These are phyloP conservation scores for Paedocypris sp. DNA, from an alignment of 2,113 vertebrate genomes.

Conservation along the genomic window DNA sequence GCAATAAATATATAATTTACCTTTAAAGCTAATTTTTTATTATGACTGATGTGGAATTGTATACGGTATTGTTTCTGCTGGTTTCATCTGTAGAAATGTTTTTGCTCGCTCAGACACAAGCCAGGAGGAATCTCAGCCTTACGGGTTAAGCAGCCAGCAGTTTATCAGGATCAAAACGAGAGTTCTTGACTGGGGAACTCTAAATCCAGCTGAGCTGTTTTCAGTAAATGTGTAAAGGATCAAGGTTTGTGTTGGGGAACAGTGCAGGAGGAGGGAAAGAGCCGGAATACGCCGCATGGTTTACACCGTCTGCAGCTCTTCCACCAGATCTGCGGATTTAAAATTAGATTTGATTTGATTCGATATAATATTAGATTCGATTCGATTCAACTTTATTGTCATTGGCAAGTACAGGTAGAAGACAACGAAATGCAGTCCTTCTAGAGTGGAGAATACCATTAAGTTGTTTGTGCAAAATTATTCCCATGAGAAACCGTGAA, in stretches of 20 bases:
- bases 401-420: no score
- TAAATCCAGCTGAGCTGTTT: conserved; percentile 3
- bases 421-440: no score
- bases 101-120: neutral
- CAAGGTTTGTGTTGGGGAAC: neutral
- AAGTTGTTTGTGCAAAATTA: no score
- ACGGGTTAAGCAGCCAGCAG: conserved; percentile 2
- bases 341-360: no score
- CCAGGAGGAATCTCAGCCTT: neutral
- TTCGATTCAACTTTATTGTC: no score
- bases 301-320: no score
- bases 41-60: neutral
- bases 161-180: conserved; percentile 11
- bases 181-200: neutral
- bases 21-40: neutral
- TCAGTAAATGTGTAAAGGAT: neutral
- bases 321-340: no score
- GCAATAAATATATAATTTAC: no score
- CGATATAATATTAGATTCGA: no score
- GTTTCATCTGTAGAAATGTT: neutral
- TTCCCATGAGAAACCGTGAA: no score
- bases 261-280: neutral
- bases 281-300: neutral
- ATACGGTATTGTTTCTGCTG: neutral
- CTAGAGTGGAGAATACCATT: no score